Percentiles rank a stretch among this genome's conserved stretches.
Conservation (phyloP, 2,113 vertebrate genomes). For the Geococcyx californianus region DNA sequence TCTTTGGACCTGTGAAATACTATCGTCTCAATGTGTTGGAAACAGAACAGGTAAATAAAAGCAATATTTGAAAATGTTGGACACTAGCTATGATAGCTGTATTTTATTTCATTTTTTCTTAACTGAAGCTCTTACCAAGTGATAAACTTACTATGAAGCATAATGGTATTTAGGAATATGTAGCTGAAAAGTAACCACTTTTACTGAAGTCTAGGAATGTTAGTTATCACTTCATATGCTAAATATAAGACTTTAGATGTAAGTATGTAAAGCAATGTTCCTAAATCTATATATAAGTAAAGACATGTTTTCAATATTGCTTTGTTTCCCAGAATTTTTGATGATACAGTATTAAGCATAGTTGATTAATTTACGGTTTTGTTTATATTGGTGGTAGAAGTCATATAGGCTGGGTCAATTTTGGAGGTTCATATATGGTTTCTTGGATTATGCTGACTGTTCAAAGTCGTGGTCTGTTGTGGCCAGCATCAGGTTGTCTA, state of each 20-base stretch:
- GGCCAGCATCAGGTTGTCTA: not conserved
- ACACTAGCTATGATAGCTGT: not conserved
- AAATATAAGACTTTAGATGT: not conserved
- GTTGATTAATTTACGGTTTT: not conserved
- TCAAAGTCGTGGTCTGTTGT: not conserved
- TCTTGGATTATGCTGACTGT: not conserved
- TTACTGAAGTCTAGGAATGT: conserved; percentile 38
- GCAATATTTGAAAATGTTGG: not conserved
- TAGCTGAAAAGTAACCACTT: not conserved
- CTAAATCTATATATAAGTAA: not conserved
- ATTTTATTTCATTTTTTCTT: not conserved
- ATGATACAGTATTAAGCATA: not conserved
- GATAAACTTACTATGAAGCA: not conserved
- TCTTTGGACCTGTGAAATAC: conserved; percentile 88
- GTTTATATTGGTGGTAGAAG: not conserved
- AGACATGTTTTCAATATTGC: not conserved
- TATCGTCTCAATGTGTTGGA: conserved; percentile 81
- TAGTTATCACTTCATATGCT: not conserved
- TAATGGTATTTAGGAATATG: not conserved
- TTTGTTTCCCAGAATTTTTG: not conserved
- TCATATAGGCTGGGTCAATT: not conserved
- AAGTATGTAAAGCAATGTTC: not conserved
- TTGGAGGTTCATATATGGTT: not conserved
- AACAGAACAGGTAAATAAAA: conserved; percentile 67
- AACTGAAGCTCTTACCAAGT: not conserved